Percentiles rank a stretch among this genome's conserved stretches.
phyloP scores from a whole-genome alignment of 2,113 vertebrate genomes.

The Trematomus loennbergii region DNA sequence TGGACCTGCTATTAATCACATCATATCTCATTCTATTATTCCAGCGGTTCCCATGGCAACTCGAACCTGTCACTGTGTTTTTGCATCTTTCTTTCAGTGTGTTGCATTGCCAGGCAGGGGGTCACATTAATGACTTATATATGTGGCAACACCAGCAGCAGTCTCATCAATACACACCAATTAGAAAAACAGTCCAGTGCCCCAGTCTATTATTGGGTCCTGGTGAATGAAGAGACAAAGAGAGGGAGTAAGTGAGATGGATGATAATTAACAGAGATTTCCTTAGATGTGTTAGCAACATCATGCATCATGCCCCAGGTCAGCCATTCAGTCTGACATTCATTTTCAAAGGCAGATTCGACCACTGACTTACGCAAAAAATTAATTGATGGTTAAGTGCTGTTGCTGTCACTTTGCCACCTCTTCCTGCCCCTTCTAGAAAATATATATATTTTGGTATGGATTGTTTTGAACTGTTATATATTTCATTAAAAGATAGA shows the following conservation, averaged over 20 bases:
- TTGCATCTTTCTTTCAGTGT: constrained; percentile 5
- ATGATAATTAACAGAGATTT: constrained; percentile 28
- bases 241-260: constrained; percentile 30
- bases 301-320: constrained; percentile 15
- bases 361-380: background rate
- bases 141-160: constrained; percentile 50
- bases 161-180: constrained; percentile 60
- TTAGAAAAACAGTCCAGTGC: constrained; percentile 37
- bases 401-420: background rate
- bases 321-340: background rate
- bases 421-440: background rate
- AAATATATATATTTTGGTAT: too few relatives aligned
- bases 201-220: constrained; percentile 4
- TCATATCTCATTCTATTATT: constrained; percentile 47
- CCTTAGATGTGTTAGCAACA: constrained; percentile 18
- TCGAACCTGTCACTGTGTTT: constrained; percentile 15
- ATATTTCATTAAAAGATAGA: too few relatives aligned
- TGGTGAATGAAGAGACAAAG: constrained; percentile 16
- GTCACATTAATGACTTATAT: constrained; percentile 62
- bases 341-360: constrained; percentile 11
- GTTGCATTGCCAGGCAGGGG: constrained; percentile 39
- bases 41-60: constrained; percentile 68
- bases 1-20: constrained; percentile 6
- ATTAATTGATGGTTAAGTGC: background rate
- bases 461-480: too few relatives aligned